Evolutionary conservation across 2,888 invertebrate genomes (phyloP).

Genomic region (Agrotis ipsilon): DNA sequence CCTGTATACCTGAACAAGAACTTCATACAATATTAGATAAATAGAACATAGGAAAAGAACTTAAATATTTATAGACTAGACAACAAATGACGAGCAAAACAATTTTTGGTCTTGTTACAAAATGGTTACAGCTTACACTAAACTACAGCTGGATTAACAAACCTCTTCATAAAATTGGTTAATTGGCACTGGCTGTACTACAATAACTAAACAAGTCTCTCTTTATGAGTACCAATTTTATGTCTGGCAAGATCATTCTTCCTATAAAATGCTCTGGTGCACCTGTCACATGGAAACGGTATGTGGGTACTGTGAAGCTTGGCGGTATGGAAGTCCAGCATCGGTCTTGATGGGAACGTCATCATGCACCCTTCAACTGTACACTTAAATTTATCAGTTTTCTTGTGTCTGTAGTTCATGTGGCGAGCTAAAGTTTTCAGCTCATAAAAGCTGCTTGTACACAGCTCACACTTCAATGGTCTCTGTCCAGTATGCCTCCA

Average conservation of each 20-base stretch:
- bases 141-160: neutral
- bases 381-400: constrained; percentile 81
- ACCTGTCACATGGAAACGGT: constrained; percentile 82
- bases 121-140: constrained; percentile 1
- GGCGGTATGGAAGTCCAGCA: constrained; percentile 82
- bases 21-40: neutral
- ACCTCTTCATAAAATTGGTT: neutral
- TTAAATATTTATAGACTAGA: constrained; percentile 46
- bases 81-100: constrained; percentile 20
- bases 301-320: constrained; percentile 81
- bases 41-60: neutral
- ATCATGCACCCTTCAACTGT: constrained; percentile 75
- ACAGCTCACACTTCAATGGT: constrained; percentile 83
- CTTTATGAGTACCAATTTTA: constrained; percentile 82
- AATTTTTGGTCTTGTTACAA: constrained; percentile 37
- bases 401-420: constrained; percentile 82
- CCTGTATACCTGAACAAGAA: too few relatives aligned
- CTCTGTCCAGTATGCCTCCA: constrained; percentile 89
- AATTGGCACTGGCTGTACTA: neutral
- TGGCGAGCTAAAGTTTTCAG: constrained; percentile 81
- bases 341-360: constrained; percentile 81
- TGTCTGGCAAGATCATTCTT: constrained; percentile 85
- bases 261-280: constrained; percentile 84
- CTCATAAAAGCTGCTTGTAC: constrained; percentile 81
- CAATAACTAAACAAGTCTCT: constrained; percentile 69